A percentile compares a stretch with the other conserved stretches of the same genome.
These are phyloP conservation scores for Chrysolina haemoptera DNA, from an alignment of 2,888 invertebrate genomes.

Conservation along the genomic window DNA sequence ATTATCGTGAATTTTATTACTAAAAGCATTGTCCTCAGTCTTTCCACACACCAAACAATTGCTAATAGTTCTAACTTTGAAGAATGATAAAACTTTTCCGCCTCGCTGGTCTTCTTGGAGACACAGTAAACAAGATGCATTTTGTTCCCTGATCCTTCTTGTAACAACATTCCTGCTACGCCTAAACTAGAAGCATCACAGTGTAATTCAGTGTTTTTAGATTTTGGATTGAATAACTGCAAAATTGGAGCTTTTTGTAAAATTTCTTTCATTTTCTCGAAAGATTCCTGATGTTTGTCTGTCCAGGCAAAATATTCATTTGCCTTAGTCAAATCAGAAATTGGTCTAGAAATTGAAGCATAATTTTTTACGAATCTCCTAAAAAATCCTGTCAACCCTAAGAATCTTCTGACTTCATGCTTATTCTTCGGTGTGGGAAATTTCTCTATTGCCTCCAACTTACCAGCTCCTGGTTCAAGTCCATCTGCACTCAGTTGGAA, in stretches of 20 bases:
- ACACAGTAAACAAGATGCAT: conserved; percentile 6
- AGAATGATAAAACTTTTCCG: conserved; percentile 46
- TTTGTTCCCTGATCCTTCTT: neutral
- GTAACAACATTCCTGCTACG: neutral
- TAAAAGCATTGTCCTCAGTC: conserved; percentile 53
- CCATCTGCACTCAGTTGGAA: conserved; percentile 19
- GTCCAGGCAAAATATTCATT: neutral
- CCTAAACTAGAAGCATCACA: neutral
- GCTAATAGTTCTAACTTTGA: conserved; percentile 56
- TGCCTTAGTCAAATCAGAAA: neutral
- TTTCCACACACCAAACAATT: conserved; percentile 52
- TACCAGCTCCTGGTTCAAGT: neutral
- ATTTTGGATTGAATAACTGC: neutral
- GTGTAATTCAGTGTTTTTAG: neutral
- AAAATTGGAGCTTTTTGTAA: neutral
- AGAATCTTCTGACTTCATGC: neutral
- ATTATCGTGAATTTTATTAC: conserved; percentile 54
- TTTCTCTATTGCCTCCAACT: neutral
- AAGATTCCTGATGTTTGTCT: too few relatives aligned
- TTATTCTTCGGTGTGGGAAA: neutral
- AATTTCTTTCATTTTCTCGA: neutral
- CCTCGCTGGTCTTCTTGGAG: neutral
- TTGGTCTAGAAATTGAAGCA: neutral
- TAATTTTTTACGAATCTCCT: neutral
- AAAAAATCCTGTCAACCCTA: neutral